Conservation (phyloP, 2,888 invertebrate genomes). For the Thyatira batis region DNA sequence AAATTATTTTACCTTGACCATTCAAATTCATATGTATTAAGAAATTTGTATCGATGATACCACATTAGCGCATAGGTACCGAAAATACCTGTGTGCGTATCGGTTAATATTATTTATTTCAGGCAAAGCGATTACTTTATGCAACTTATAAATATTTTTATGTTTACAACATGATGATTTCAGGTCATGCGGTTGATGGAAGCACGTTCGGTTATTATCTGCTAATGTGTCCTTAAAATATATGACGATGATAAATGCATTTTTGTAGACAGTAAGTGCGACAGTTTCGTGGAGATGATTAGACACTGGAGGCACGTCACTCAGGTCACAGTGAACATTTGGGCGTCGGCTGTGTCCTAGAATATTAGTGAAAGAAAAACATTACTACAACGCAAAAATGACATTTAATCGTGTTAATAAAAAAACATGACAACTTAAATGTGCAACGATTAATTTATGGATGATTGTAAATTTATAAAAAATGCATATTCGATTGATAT, state of each 20-base stretch:
- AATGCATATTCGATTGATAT: too few relatives aligned
- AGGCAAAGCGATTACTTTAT: too few relatives aligned
- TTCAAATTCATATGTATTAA: too few relatives aligned
- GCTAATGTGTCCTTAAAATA: slow-evolving; percentile 10
- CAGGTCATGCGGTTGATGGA: slow-evolving; percentile 7
- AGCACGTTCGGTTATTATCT: slow-evolving; percentile 1
- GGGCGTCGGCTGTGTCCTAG: slow-evolving; percentile 68
- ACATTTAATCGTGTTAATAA: background rate
- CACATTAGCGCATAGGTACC: too few relatives aligned
- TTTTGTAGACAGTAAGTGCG: slow-evolving; percentile 43
- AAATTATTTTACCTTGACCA: too few relatives aligned
- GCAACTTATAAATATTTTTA: too few relatives aligned
- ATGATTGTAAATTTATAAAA: slow-evolving; percentile 26
- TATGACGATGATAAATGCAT: slow-evolving; percentile 23
- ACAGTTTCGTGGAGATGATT: slow-evolving; percentile 38
- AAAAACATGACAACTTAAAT: slow-evolving; percentile 9
- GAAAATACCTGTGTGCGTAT: too few relatives aligned
- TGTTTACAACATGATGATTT: too few relatives aligned
- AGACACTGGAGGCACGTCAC: slow-evolving; percentile 52
- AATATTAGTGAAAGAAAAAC: slow-evolving; percentile 61
- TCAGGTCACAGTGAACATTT: slow-evolving; percentile 77
- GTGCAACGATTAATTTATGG: background rate
- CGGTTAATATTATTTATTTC: too few relatives aligned
- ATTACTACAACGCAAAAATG: slow-evolving; percentile 19
- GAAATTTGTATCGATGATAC: too few relatives aligned